These are phyloP conservation scores for Macquaria ambigua DNA, from an alignment of 2,113 vertebrate species.

Conservation along the genomic window DNA sequence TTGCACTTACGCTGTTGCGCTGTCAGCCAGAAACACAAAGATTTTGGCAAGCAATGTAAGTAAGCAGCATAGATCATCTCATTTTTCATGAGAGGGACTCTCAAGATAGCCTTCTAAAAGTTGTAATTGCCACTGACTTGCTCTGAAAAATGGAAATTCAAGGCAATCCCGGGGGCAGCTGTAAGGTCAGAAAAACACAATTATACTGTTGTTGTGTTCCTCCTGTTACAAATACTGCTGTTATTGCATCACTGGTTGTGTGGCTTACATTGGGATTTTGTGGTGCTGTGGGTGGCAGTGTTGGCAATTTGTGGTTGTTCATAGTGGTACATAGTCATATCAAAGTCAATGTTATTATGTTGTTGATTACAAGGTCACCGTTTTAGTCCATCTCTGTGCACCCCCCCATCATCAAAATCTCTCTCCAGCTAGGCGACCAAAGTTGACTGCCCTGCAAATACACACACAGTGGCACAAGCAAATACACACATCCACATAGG, in stretches of 20 bases:
- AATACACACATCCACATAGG: background rate
- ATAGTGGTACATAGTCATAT: background rate
- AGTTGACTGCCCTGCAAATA: background rate
- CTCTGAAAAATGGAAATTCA: background rate
- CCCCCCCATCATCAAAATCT: background rate
- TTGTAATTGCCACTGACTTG: background rate
- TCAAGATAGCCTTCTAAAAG: background rate
- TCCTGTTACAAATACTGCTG: background rate
- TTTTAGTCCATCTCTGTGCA: background rate
- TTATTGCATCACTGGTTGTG: background rate
- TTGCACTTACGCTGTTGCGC: background rate
- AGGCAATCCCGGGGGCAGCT: background rate
- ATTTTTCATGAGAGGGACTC: background rate
- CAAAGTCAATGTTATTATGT: background rate
- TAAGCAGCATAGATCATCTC: background rate
- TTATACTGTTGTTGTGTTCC: background rate
- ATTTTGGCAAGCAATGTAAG: background rate
- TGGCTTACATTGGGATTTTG: background rate
- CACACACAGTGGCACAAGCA: background rate
- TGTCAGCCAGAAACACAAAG: slow-evolving; percentile 8
- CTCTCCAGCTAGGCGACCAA: background rate
- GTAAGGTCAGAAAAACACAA: background rate
- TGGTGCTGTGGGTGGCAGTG: background rate
- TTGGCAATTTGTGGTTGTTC: background rate
- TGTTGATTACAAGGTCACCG: background rate